These are phyloP conservation scores for Diplogasteroides magnus DNA, from an alignment of 1,140 invertebrate species.

Conservation along the genomic window DNA sequence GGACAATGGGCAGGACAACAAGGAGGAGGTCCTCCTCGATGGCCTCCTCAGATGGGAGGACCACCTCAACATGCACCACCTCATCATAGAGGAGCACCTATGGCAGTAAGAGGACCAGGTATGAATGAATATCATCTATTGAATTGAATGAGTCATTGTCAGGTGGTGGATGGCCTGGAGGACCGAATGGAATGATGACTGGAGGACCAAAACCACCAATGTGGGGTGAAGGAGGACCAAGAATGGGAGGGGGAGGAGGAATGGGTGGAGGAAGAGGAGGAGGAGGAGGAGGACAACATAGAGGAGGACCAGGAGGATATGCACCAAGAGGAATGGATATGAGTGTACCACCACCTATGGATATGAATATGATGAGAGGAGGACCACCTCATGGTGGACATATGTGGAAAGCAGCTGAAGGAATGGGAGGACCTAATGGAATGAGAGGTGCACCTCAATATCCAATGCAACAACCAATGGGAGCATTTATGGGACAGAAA, in stretches of 20 bases:
- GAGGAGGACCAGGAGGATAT: slow-evolving; percentile 6
- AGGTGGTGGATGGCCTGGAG: slow-evolving; percentile 9
- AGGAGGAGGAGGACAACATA: slow-evolving; percentile 13
- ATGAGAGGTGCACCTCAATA: slow-evolving; percentile 4
- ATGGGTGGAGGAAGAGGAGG: slow-evolving; percentile 15
- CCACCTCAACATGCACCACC: background rate
- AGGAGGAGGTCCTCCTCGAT: slow-evolving; percentile 8
- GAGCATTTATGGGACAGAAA: too few species aligned
- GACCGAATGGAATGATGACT: slow-evolving; percentile 7
- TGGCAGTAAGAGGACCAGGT: background rate
- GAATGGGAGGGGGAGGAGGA: slow-evolving; percentile 15
- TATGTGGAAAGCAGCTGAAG: slow-evolving; percentile 19
- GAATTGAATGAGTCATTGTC: slow-evolving; percentile 4
- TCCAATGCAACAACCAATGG: background rate
- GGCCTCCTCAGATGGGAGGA: slow-evolving; percentile 7
- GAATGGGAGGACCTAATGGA: slow-evolving; percentile 22
- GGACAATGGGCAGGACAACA: slow-evolving; percentile 1
- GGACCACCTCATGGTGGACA: background rate
- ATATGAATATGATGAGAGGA: slow-evolving; percentile 10
- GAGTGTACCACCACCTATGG: slow-evolving; percentile 28
- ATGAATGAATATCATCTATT: background rate
- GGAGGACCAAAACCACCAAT: slow-evolving; percentile 8
- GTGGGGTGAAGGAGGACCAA: background rate
- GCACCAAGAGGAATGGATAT: slow-evolving; percentile 18
- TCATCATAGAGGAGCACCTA: slow-evolving; percentile 2